phyloP scores from a whole-genome alignment of 2,113 vertebrate species.

The Zeus faber region DNA sequence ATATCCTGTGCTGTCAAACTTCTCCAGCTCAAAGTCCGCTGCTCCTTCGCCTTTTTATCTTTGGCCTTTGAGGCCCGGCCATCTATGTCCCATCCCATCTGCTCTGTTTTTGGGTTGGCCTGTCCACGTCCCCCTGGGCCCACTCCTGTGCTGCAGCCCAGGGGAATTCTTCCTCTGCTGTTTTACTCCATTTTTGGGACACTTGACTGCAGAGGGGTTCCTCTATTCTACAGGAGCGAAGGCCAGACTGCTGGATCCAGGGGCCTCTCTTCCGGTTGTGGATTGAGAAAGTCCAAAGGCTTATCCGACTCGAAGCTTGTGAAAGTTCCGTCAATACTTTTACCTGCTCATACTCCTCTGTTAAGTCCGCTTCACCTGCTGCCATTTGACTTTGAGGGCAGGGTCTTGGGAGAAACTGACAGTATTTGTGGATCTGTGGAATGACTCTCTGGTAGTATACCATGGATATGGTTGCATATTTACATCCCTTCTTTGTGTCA shows the following conservation, averaged over 20 bases:
- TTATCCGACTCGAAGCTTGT: conserved; percentile 91
- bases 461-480: conserved; percentile 97
- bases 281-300: conserved; percentile 81
- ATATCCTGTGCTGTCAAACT: conserved; percentile 88
- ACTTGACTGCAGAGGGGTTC: conserved; percentile 80
- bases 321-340: conserved; percentile 87
- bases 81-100: conserved; percentile 63
- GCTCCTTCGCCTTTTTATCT: conserved; percentile 83
- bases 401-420: conserved; percentile 88
- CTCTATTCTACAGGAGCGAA: conserved; percentile 91
- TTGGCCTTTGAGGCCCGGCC: conserved; percentile 78
- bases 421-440: conserved; percentile 93
- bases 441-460: conserved; percentile 97
- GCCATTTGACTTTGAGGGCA: conserved; percentile 88
- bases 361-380: conserved; percentile 90
- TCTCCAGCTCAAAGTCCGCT: conserved; percentile 83
- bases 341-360: conserved; percentile 93
- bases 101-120: conserved; percentile 76
- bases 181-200: conserved; percentile 81
- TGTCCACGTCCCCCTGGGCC: conserved; percentile 73
- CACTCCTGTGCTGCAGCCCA: conserved; percentile 78
- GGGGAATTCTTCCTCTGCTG: conserved; percentile 85
- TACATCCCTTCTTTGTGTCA: conserved; percentile 94
- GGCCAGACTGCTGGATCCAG: conserved; percentile 91
- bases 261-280: conserved; percentile 78